Percentiles rank a stretch among this genome's conserved stretches.
Conservation (phyloP, 2,113 vertebrate species). For the Alethe castanea region DNA sequence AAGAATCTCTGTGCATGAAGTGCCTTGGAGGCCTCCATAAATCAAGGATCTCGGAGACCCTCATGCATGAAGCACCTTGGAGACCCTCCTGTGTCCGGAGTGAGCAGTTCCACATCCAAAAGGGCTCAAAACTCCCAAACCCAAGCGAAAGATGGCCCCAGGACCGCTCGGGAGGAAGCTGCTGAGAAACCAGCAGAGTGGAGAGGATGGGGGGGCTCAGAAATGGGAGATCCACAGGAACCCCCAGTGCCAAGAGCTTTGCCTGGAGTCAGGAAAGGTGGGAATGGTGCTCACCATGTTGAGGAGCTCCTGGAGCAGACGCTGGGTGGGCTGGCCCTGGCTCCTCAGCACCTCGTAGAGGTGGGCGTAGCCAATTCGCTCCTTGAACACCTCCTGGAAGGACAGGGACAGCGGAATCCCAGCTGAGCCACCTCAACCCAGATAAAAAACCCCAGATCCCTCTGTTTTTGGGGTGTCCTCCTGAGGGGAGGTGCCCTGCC, state of each 20-base stretch:
- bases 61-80: neutral
- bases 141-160: neutral
- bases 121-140: neutral
- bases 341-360: conserved; percentile 91
- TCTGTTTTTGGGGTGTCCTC: rapidly evolving
- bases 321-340: conserved; percentile 87
- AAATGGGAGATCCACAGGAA: neutral
- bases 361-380: conserved; percentile 92
- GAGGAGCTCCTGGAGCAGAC: conserved; percentile 93
- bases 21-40: rapidly evolving
- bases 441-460: neutral
- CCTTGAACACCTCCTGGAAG: conserved; percentile 94
- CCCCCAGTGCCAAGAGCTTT: rapidly evolving
- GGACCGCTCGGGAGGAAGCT: neutral
- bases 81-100: neutral
- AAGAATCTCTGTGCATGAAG: neutral
- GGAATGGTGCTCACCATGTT: conserved; percentile 86
- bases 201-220: rapidly evolving
- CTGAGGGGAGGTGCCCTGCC: neutral
- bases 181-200: neutral
- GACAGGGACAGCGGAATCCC: neutral
- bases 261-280: rapidly evolving
- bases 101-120: neutral
- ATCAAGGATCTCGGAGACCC: neutral
- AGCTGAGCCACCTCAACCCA: rapidly evolving